These are phyloP conservation scores for Nephrocerus scutellatus DNA, from an alignment of 2,888 invertebrate species.

Conservation along the genomic window DNA sequence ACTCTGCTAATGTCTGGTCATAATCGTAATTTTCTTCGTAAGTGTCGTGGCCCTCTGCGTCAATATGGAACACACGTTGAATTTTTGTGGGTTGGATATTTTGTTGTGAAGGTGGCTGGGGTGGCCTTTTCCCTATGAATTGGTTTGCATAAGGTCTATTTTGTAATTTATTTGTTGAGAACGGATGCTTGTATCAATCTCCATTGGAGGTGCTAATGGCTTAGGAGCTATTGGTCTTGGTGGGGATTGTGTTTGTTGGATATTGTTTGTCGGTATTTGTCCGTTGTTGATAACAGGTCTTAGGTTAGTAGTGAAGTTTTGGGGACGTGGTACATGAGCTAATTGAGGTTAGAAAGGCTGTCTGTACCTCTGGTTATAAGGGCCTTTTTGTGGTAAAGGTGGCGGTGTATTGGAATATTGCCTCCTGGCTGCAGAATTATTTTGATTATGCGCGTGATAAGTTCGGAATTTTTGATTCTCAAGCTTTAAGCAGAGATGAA, in stretches of 20 bases:
- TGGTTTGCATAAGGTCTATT: constrained; percentile 12
- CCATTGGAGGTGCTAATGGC: constrained; percentile 16
- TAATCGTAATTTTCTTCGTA: no score
- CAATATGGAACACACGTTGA: no score
- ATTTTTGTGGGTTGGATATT: no score
- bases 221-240: constrained; percentile 6
- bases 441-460: constrained; percentile 1
- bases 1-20: no score
- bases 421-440: no score
- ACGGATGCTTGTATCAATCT: no score
- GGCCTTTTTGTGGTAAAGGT: constrained; percentile 7
- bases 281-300: no score
- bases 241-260: neutral
- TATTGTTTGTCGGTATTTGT: no score
- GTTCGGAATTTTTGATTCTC: constrained; percentile 15
- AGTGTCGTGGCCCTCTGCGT: no score
- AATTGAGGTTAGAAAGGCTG: constrained; percentile 1
- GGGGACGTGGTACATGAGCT: neutral
- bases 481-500: constrained; percentile 16
- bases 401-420: no score
- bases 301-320: neutral
- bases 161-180: constrained; percentile 17
- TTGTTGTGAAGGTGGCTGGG: constrained; percentile 9
- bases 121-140: constrained; percentile 13
- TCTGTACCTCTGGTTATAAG: no score